Conservation (phyloP, 2,113 vertebrate genomes). For the Callipepla californica region DNA sequence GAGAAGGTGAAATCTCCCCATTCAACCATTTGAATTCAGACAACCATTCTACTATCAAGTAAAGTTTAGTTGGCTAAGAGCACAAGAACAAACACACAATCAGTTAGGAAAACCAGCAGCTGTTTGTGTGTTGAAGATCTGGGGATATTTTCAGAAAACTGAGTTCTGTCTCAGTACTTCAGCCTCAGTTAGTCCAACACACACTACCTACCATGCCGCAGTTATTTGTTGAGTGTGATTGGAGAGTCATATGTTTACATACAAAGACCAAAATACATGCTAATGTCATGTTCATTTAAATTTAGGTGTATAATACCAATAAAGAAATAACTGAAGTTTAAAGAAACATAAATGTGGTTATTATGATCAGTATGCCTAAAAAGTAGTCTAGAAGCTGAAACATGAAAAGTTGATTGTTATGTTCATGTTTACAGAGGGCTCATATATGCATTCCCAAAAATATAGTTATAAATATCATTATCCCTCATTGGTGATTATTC, state of each 20-base stretch:
- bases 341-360: neutral
- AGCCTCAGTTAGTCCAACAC: neutral
- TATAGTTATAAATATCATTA: neutral
- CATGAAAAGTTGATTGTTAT: neutral
- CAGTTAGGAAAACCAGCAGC: neutral
- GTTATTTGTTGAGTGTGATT: fast-evolving
- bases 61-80: neutral
- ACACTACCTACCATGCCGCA: neutral
- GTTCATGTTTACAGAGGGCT: neutral
- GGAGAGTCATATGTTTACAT: fast-evolving
- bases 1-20: neutral
- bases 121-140: neutral
- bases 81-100: neutral
- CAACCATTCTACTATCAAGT: neutral
- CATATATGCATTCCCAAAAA: neutral
- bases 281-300: neutral
- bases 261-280: fast-evolving
- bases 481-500: neutral
- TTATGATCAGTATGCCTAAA: neutral
- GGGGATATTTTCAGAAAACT: neutral
- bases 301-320: neutral
- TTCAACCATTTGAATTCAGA: neutral
- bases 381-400: neutral
- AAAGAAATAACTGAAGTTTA: neutral
- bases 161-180: neutral